Evolutionary conservation across 2,888 invertebrate genomes (phyloP), one percentile per base, ranked within the genome.

Genomic region (Chrysodeixis includens): DNA sequence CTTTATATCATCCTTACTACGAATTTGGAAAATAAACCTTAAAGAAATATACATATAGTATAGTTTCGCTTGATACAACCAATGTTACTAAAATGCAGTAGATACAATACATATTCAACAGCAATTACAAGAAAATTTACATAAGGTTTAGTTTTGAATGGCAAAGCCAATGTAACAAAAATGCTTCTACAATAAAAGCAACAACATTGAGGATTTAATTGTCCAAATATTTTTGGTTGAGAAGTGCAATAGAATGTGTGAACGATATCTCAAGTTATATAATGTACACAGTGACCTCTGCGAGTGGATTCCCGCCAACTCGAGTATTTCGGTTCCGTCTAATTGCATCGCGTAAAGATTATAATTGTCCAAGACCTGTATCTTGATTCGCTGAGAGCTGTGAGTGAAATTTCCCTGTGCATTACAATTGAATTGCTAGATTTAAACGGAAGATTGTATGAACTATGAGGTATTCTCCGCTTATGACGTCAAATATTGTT

Each of bases 241-340:
- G 35, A 62, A 56, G 22, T 62, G 53, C 52, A 67, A 51, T 12
- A 26, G 62, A 76, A 66, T 53, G 30, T 14, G 18, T 16, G 61
- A 71, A 57, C 55, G 59, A 58, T 58, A 40, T 66, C 58, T 57
- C 60, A 65, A 61, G 67, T 66, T 73, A 79, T 84, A 82, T 69
- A 82, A 86, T 83, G 80, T 81, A 79, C 73, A 60, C 80, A 82
- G 76, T 85, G 88, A 88, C 90, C 91, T 91, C 84, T 85, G 79
- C 76, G 72, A 78, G 80, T 93, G 92, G 92, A 92, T 84, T 79
- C 73, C 74, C 82, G 93, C 93, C 93, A 93, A 92, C 79, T 85
- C 61, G 78, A 83, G 86, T 89, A 91, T 90, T 91, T 92, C 85
- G 74, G 87, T 86, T 81, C 80, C 85, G 70, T 79, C 81, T 78